A percentile compares a stretch with the other conserved stretches of the same genome.
phyloP scores from a whole-genome alignment of 2,113 vertebrate genomes.

The Anarrhichthys ocellatus region DNA sequence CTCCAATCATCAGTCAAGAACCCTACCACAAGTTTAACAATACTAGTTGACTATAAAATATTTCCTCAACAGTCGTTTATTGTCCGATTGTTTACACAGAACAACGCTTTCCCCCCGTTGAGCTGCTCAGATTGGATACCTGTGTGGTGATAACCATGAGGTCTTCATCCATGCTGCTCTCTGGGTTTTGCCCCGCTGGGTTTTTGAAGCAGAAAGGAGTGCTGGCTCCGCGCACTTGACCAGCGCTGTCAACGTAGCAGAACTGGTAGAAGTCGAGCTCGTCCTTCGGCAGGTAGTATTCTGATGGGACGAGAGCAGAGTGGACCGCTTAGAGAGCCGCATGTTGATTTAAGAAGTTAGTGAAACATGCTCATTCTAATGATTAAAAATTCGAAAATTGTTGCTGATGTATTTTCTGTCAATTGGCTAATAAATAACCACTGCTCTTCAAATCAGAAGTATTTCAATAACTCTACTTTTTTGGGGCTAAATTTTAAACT shows the following conservation, averaged over 20 bases:
- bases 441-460: too few relatives aligned
- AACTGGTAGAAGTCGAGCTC: constrained; percentile 86
- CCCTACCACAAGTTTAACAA: not conserved
- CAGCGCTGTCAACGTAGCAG: constrained; percentile 81
- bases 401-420: too few relatives aligned
- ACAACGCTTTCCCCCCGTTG: not conserved
- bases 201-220: constrained; percentile 82
- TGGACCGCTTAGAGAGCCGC: not conserved
- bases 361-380: not conserved
- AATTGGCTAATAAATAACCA: too few relatives aligned
- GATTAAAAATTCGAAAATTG: not conserved
- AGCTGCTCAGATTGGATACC: constrained; percentile 61
- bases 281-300: constrained; percentile 83
- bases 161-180: constrained; percentile 70
- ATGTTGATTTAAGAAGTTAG: not conserved
- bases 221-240: constrained; percentile 83
- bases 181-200: constrained; percentile 49
- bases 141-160: constrained; percentile 84
- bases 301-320: constrained; percentile 55
- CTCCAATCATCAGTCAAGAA: not conserved
- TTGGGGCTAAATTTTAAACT: not conserved
- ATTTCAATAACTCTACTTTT: not conserved
- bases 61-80: not conserved
- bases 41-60: not conserved
- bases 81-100: not conserved